A percentile compares a stretch with the other conserved stretches of the same genome.
Evolutionary conservation across 2,888 invertebrate species (phyloP).

Genomic region (Cephus runcator): DNA sequence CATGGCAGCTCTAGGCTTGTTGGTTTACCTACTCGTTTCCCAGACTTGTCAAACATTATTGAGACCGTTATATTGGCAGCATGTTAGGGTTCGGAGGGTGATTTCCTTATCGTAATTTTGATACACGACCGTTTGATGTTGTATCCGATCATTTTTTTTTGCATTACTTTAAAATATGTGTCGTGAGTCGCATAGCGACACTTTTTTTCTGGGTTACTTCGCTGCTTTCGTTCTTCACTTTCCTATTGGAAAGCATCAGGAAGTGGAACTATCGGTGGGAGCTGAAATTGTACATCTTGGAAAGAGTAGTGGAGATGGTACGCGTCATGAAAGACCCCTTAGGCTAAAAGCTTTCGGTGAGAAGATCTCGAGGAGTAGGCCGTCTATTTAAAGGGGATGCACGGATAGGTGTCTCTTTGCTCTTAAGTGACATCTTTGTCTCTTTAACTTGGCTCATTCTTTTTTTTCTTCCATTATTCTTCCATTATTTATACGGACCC

Average conservation of each 20-base stretch:
- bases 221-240: neutral
- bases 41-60: neutral
- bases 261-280: neutral
- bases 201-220: neutral
- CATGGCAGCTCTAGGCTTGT: neutral
- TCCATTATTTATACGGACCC: neutral
- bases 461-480: neutral
- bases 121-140: neutral
- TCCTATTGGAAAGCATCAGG: neutral
- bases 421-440: neutral
- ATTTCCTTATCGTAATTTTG: neutral
- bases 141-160: neutral
- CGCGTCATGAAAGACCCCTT: neutral
- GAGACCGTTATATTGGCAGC: neutral
- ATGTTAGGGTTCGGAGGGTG: neutral
- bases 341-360: conserved; percentile 1
- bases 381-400: neutral
- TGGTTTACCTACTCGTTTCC: neutral
- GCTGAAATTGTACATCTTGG: neutral
- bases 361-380: neutral
- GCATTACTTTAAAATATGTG: neutral
- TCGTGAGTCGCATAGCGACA: neutral
- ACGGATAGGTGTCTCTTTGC: neutral
- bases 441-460: neutral
- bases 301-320: neutral